Percentiles rank a stretch among this genome's conserved stretches.
Conservation (phyloP, 1,140 invertebrate species). For the Drosophila busckii region DNA sequence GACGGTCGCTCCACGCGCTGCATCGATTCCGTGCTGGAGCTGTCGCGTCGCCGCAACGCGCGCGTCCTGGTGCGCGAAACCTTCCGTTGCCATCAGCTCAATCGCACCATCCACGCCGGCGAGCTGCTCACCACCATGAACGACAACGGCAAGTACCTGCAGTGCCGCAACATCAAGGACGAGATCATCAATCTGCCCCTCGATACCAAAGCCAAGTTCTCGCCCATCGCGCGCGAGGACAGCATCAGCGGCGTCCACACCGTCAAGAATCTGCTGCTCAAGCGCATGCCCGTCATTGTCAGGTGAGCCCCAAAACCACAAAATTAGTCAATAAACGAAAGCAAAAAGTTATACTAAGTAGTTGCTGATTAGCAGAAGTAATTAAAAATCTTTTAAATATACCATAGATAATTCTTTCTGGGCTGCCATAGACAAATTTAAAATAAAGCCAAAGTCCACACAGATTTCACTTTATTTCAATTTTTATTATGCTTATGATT, state of each 20-base stretch:
- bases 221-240: conserved; percentile 92
- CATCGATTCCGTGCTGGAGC: conserved; percentile 91
- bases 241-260: conserved; percentile 96
- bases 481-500: too few relatives aligned
- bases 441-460: too few relatives aligned
- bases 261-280: conserved; percentile 90
- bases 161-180: conserved; percentile 91
- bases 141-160: conserved; percentile 87
- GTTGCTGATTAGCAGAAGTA: too few relatives aligned
- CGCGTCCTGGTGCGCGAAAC: conserved; percentile 90
- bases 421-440: neutral
- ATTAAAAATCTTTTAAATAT: too few relatives aligned
- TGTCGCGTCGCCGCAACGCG: conserved; percentile 84
- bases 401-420: neutral
- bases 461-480: too few relatives aligned
- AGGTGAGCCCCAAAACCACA: too few relatives aligned
- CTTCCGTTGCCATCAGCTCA: conserved; percentile 78
- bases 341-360: too few relatives aligned
- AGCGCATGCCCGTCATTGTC: conserved; percentile 93
- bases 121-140: conserved; percentile 86
- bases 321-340: too few relatives aligned
- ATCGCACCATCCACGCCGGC: conserved; percentile 89
- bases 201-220: conserved; percentile 93
- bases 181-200: conserved; percentile 90
- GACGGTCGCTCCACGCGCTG: conserved; percentile 93